phyloP scores from a whole-genome alignment of 2,888 invertebrate species.

The Drosophila merina region DNA sequence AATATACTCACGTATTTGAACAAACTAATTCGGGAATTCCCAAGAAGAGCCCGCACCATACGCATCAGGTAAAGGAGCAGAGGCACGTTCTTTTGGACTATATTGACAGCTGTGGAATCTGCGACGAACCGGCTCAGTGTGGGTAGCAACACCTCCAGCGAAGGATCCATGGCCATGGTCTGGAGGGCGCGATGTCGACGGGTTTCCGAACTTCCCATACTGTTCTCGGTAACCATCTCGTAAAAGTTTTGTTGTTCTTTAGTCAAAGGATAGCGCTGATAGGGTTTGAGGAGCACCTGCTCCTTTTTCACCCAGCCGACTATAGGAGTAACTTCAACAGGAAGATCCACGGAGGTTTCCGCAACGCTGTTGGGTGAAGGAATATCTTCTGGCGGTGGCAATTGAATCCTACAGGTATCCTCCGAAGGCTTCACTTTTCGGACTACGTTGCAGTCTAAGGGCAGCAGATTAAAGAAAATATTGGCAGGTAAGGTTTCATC shows the following conservation, averaged over 20 bases:
- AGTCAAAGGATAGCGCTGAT: conserved; percentile 31
- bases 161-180: conserved; percentile 29
- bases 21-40: conserved; percentile 29
- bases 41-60: conserved; percentile 39
- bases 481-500: not conserved
- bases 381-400: not conserved
- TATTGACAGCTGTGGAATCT: conserved; percentile 32
- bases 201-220: conserved; percentile 30
- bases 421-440: not conserved
- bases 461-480: not conserved
- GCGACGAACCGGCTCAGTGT: conserved; percentile 36
- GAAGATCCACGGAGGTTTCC: not conserved
- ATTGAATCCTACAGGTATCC: not conserved
- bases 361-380: not conserved
- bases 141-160: conserved; percentile 36
- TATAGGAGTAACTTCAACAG: not conserved
- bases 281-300: conserved; percentile 28
- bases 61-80: conserved; percentile 47
- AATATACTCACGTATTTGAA: conserved; percentile 47
- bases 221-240: conserved; percentile 25
- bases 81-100: conserved; percentile 23
- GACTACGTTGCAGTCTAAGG: not conserved
- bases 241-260: conserved; percentile 44
- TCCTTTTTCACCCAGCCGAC: conserved; percentile 31
- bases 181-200: conserved; percentile 27